Base-by-base conservation (phyloP, 1,140 invertebrate genomes). In the Oppia nitens region DNA sequence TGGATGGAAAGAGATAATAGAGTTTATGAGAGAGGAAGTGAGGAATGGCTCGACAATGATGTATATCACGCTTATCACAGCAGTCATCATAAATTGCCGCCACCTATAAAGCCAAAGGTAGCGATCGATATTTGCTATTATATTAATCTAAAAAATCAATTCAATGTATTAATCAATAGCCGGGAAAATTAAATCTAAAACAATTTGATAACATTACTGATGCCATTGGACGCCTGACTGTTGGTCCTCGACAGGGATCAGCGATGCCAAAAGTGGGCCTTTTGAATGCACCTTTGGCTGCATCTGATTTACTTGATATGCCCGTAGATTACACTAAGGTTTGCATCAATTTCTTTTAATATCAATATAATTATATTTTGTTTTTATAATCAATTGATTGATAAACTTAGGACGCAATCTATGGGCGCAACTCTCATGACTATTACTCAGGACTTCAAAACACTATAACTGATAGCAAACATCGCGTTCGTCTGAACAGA, bases 181-280 rank as follows among this genome's bases (percentile, higher is more conserved):
- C 66, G 28, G 87, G 87, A 53, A 90, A 89, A 75, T 75, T 91
- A 64, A 87, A 91, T 69, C 76, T 90, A 73, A 88, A 87, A 70
- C 87, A 87, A 69, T 91, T 83, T 72, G 81, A 84, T 24, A 79
- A 87, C 67, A 85, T 91, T 17, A 87, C 85, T 62, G 85, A 89
- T 69, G 86, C 85, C n/a, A 81, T 84, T 65, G 81, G 81, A 40
- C 74, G 81, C 65, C 82, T 86, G 79, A 84, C 81, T 66, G 75
- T 85, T 61, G 62, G 53, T 26, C 53, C 61, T 21, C 52, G 24
- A 29, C 49, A 27, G 21, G 20, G 23, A 32, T 59, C 60, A 48
- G 58, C 62, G 17, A 27, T 64, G n/a, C 62, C 64, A 54, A 68
- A 69, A 62, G 66, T 67, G 62, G 68, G 68, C 60, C 73, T 76